Percentiles rank a stretch among this genome's conserved stretches.
Evolutionary conservation across 2,113 vertebrate species (phyloP).

Genomic region (Petrocephalus microphthalmus): DNA sequence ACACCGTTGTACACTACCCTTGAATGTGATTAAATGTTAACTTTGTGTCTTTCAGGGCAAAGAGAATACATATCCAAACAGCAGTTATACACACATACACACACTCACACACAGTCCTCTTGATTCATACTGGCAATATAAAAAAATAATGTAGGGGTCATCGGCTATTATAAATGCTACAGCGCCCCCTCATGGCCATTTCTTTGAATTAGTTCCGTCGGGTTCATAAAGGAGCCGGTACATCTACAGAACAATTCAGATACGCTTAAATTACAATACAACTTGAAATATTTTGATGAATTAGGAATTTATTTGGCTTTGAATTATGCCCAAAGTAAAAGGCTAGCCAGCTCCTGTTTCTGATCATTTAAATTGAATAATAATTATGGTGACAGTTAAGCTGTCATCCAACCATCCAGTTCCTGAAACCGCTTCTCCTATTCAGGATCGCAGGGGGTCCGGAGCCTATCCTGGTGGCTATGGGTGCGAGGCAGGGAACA

Average conservation of each 20-base stretch:
- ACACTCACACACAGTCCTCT: background rate
- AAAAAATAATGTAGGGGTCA: background rate
- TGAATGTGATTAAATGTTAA: background rate
- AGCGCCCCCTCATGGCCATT: slow-evolving; percentile 55
- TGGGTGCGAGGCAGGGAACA: no score
- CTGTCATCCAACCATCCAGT: no score
- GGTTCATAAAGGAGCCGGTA: background rate
- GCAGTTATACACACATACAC: background rate
- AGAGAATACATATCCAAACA: no score
- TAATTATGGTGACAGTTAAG: background rate
- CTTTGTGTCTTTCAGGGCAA: background rate
- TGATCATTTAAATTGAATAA: background rate
- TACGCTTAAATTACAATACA: background rate
- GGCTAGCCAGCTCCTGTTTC: no score
- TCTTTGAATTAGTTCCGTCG: background rate
- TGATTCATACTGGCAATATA: background rate
- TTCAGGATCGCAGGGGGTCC: no score
- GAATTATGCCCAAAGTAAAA: background rate
- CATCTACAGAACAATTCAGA: background rate
- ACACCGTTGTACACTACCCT: background rate
- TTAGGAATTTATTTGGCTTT: background rate
- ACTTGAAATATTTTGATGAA: background rate
- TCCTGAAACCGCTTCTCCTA: no score
- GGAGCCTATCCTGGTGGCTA: no score
- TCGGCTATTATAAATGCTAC: slow-evolving; percentile 46